Conservation (phyloP, 2,797 vertebrate species). For the Geotrypetes seraphini region DNA sequence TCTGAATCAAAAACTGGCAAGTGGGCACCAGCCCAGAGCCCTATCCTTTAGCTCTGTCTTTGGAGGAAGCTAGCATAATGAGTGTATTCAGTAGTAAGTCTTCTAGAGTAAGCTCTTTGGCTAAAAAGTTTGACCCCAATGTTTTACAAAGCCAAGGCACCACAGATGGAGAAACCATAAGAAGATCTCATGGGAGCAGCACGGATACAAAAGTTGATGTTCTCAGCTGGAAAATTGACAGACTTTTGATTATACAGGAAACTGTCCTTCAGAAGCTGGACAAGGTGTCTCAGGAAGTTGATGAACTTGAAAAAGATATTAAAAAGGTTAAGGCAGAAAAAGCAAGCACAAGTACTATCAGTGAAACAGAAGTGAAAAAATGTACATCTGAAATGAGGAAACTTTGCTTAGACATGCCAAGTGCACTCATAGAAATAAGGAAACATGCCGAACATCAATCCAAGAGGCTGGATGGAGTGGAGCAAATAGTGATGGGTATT, state of each 20-base stretch:
- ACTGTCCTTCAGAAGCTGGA: conserved; percentile 62
- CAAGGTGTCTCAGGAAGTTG: conserved; percentile 55
- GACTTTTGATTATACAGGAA: conserved; percentile 60
- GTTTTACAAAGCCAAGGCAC: conserved; percentile 56
- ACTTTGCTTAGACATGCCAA: conserved; percentile 71
- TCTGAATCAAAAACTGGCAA: no score
- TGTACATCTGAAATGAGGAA: conserved; percentile 52
- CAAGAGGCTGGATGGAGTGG: conserved; percentile 62
- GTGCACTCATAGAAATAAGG: conserved; percentile 56
- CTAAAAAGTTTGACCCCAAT: conserved; percentile 68
- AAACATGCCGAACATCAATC: conserved; percentile 56
- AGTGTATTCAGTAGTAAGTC: conserved; percentile 33
- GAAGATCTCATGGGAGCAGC: conserved; percentile 41
- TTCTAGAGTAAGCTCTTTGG: conserved; percentile 67
- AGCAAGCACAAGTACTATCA: conserved; percentile 41
- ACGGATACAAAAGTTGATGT: conserved; percentile 63
- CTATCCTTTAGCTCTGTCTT: conserved; percentile 4
- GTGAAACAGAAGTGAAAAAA: conserved; percentile 27
- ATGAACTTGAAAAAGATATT: conserved; percentile 61
- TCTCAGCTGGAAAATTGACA: conserved; percentile 66
- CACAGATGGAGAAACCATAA: conserved; percentile 13
- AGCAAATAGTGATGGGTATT: conserved; percentile 59
- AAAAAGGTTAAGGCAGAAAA: conserved; percentile 63
- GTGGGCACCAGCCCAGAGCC: no score
- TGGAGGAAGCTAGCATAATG: conserved; percentile 32